Evolutionary conservation across 2,888 invertebrate species (phyloP), one percentile per base, ranked within the genome.

Genomic region (Toxonevra muliebris): DNA sequence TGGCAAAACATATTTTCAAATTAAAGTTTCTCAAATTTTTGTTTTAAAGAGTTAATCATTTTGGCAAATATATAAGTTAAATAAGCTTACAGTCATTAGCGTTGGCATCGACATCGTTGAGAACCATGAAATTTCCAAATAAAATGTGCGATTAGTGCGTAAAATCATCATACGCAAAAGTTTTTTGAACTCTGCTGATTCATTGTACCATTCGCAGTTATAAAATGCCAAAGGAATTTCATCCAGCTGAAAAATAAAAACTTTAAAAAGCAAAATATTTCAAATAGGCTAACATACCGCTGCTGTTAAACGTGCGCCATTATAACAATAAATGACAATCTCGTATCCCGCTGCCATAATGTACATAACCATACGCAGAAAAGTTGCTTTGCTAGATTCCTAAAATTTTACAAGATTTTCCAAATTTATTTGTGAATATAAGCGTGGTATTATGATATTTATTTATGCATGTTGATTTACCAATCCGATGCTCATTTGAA

Each of bases 101-200:
- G 83, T 83, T 45, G 80, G 75, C 66, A 82, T 65, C 0, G 80
- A 77, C 81, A 82, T 81, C 42, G 75, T 79, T 5, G 77, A 63
- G 61, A 82, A 83, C 80, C 81, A 81, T 42, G 83, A 82, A 19
- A 82, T 75, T 59, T 79, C 75, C 59, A 82, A 71, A 5, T 64
- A 58, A 41, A 77, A 75, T 11, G 42, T 50, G 30, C 67, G 74
- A 72, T 80, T 79, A 8, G 79, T 75, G 61, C 83, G 81, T 73
- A 80, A 75, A 61, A 82, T 75, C 75, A 83, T 80, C 83, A 82
- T 82, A 59, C 64, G 73, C 41, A 77, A 61, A 60, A 80, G 74
- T 54, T 76, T 74, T 7, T 74, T 77, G 45, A 81, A 83, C 66
- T 79, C 77, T 0, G 66, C 61, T 1, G 74, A 74, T 69, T 82